phyloP scores from a whole-genome alignment of 2,888 invertebrate species.

The Drosophila colorata region DNA sequence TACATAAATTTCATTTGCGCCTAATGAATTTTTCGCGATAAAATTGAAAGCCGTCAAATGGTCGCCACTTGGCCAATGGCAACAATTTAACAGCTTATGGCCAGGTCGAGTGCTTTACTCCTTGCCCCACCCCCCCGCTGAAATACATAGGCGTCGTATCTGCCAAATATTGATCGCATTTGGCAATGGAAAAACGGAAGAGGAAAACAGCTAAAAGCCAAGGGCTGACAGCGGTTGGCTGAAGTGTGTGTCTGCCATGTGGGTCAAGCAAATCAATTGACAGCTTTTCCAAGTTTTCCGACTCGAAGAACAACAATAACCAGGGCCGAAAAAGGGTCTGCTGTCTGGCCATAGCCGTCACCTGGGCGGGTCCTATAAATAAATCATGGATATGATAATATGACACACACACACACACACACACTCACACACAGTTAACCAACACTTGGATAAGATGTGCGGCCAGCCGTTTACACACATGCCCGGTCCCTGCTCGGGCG shows the following conservation, averaged over 20 bases:
- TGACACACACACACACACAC: constrained; percentile 21
- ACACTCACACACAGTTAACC: not conserved
- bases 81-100: constrained; percentile 39
- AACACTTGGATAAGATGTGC: constrained; percentile 43
- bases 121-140: not conserved
- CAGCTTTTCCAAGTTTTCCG: constrained; percentile 54
- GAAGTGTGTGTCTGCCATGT: constrained; percentile 36
- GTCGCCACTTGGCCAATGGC: not conserved
- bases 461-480: not conserved
- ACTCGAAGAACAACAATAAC: constrained; percentile 15
- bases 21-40: constrained; percentile 37
- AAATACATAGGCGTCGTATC: constrained; percentile 3
- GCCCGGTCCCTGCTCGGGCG: constrained; percentile 2
- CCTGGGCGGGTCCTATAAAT: constrained; percentile 68
- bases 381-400: constrained; percentile 72
- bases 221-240: not conserved
- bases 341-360: constrained; percentile 43
- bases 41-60: constrained; percentile 33
- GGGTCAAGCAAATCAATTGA: constrained; percentile 79
- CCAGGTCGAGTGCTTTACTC: constrained; percentile 3
- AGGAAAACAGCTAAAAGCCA: constrained; percentile 23
- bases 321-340: constrained; percentile 15
- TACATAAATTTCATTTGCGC: constrained; percentile 68
- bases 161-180: constrained; percentile 70
- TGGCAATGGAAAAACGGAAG: constrained; percentile 17